A percentile compares a stretch with the other conserved stretches of the same genome.
Conservation (phyloP, 2,113 vertebrate genomes). For the Chloropsis cyanopogon region DNA sequence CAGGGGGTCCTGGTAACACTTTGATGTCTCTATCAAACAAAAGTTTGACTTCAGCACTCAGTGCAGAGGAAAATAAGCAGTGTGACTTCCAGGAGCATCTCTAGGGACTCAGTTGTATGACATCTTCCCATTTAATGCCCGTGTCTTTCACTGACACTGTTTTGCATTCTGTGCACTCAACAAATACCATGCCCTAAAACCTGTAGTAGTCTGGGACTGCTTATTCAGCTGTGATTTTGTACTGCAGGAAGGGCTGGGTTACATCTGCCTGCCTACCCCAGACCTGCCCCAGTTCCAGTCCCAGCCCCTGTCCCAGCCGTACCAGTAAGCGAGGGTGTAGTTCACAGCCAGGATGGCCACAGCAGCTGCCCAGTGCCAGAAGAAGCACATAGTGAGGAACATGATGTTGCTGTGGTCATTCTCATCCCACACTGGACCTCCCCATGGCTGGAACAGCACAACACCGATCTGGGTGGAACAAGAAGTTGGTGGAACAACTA, state of each 20-base stretch:
- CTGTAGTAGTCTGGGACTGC: neutral
- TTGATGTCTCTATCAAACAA: neutral
- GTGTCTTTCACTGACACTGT: neutral
- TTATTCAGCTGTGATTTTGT: neutral
- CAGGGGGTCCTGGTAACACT: neutral
- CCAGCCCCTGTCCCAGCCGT: neutral
- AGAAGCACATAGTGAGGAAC: constrained; percentile 97
- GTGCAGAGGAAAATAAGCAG: neutral
- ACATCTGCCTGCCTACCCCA: neutral
- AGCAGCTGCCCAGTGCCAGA: constrained; percentile 86
- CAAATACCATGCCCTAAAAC: neutral
- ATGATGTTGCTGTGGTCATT: constrained; percentile 81
- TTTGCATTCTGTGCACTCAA: neutral
- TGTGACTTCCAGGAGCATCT: neutral
- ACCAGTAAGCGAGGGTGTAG: constrained; percentile 78
- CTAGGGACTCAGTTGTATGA: neutral
- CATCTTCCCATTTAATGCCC: accelerated
- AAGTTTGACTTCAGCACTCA: neutral
- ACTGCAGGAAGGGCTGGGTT: neutral
- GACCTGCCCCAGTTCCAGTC: neutral
- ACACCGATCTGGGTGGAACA: constrained; percentile 83
- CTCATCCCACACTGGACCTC: constrained; percentile 77
- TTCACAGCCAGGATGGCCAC: constrained; percentile 68
- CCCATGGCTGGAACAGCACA: constrained; percentile 85
- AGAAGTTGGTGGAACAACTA: neutral